Conservation (phyloP, 2,113 vertebrate genomes). For the Ceyx margarethae region DNA sequence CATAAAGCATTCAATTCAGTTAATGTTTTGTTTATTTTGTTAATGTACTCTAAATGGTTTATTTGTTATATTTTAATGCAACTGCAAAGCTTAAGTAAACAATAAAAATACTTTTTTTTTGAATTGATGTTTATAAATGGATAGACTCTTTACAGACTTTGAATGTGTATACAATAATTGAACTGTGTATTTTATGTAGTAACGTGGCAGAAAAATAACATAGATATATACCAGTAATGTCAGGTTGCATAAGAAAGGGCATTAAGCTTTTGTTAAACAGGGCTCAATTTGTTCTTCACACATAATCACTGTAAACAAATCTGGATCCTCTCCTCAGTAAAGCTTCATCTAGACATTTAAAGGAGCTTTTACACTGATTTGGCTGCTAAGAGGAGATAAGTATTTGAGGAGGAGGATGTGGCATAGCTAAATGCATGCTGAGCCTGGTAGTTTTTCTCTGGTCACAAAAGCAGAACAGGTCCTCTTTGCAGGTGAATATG, state of each 20-base stretch:
- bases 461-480: not conserved
- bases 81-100: constrained; percentile 69
- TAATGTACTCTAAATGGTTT: constrained; percentile 64
- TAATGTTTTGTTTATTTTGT: constrained; percentile 74
- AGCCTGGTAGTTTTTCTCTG: not conserved
- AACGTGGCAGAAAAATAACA: constrained; percentile 42
- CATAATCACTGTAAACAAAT: not conserved
- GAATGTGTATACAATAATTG: constrained; percentile 54
- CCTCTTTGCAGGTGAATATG: not conserved
- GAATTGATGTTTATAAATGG: constrained; percentile 63
- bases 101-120: constrained; percentile 66
- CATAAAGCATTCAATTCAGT: constrained; percentile 10
- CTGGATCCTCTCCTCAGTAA: not conserved
- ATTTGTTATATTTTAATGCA: constrained; percentile 73
- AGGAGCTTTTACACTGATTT: not conserved
- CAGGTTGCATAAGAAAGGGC: not conserved
- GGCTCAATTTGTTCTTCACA: not conserved
- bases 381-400: not conserved
- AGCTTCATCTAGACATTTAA: not conserved
- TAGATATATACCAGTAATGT: not conserved
- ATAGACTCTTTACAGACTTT: constrained; percentile 57
- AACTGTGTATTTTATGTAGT: constrained; percentile 34
- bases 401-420: not conserved
- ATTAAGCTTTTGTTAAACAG: constrained; percentile 24
- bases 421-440: not conserved